These are phyloP conservation scores for Scaptomyza caliginosa DNA, from an alignment of 2,888 invertebrate genomes.

Conservation along the genomic window DNA sequence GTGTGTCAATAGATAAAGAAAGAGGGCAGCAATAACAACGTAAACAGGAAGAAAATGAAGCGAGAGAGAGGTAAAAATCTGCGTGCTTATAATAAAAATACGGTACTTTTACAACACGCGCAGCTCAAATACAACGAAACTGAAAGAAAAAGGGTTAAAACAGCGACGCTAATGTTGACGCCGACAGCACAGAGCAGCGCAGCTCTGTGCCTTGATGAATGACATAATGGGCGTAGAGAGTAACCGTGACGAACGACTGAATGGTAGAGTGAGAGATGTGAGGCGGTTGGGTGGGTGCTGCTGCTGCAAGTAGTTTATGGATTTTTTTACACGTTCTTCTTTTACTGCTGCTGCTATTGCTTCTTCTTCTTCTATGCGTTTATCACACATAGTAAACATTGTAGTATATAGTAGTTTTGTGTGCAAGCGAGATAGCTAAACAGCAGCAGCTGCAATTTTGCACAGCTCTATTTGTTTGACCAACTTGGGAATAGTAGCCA, in stretches of 20 bases:
- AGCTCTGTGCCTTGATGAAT: conserved; percentile 60
- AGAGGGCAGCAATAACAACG: conserved; percentile 28
- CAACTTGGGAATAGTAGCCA: conserved; percentile 27
- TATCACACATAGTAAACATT: conserved; percentile 74
- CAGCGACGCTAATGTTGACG: conserved; percentile 14
- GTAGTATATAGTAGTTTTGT: conserved; percentile 68
- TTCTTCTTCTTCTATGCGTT: conserved; percentile 32
- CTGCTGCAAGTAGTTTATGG: conserved; percentile 70
- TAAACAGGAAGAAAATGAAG: conserved; percentile 58
- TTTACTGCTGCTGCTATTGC: neutral
- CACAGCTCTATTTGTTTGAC: conserved; percentile 38
- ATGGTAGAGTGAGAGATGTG: neutral
- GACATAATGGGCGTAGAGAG: conserved; percentile 68
- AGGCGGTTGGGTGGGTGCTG: conserved; percentile 6
- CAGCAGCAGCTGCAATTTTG: neutral
- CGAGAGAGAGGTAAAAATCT: too few species aligned
- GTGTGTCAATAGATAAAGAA: conserved; percentile 31
- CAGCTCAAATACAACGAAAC: neutral
- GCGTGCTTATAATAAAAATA: conserved; percentile 62
- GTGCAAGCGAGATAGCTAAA: conserved; percentile 38
- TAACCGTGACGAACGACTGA: conserved; percentile 32
- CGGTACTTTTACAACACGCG: conserved; percentile 46
- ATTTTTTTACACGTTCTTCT: conserved; percentile 52
- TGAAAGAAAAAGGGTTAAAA: conserved; percentile 29
- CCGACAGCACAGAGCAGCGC: conserved; percentile 15